phyloP scores from a whole-genome alignment of 2,113 vertebrate genomes.

The Puffinus mauretanicus region DNA sequence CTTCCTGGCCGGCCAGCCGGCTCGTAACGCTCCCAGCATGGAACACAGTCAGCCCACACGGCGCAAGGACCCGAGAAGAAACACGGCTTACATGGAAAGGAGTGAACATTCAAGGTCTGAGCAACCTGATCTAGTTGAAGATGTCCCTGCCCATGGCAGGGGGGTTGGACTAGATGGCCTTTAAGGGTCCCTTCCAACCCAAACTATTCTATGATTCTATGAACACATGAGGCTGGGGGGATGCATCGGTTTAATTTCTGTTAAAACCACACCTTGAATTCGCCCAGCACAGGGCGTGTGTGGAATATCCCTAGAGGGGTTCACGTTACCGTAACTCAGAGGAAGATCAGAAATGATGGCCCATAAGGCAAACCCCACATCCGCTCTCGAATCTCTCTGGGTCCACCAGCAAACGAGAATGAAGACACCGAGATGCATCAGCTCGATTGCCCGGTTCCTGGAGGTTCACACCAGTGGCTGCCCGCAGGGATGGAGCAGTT shows the following conservation, averaged over 20 bases:
- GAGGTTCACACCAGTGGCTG: background rate
- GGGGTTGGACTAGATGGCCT: no score
- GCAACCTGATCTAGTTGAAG: no score
- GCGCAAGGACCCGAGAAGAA: background rate
- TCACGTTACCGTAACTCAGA: background rate
- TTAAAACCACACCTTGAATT: background rate
- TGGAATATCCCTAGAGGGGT: background rate
- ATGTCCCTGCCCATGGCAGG: no score
- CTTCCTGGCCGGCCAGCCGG: rapidly evolving
- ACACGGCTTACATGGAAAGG: background rate
- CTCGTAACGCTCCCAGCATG: background rate
- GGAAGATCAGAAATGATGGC: background rate
- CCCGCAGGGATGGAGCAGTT: background rate
- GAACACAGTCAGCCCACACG: rapidly evolving
- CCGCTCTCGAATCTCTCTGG: background rate
- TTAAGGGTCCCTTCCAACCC: no score
- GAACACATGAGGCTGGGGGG: background rate
- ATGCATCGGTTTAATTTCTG: background rate
- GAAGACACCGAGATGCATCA: background rate
- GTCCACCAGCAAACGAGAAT: background rate
- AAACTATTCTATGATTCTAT: no score
- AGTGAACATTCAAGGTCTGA: background rate
- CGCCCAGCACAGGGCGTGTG: rapidly evolving
- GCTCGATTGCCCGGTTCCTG: rapidly evolving
- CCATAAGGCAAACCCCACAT: background rate